Conservation (phyloP, 2,797 vertebrate genomes). For the Pteropus rufus region DNA sequence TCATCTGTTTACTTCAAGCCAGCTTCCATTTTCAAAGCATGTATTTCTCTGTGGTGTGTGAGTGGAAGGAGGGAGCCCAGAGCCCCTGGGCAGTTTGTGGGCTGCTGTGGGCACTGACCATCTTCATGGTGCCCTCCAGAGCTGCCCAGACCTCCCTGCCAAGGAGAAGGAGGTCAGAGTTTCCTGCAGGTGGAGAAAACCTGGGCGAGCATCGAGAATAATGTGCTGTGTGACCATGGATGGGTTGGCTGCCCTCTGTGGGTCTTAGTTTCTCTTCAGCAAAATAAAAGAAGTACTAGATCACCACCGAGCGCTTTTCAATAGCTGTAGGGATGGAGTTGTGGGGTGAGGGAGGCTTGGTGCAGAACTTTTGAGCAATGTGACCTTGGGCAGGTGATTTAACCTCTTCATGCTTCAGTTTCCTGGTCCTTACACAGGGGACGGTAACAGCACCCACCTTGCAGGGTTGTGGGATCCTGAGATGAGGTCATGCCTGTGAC, state of each 20-base stretch:
- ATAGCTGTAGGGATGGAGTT: not conserved
- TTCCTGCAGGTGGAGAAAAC: not conserved
- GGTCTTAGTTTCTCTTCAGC: not conserved
- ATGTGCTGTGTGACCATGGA: not conserved
- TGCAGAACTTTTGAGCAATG: not conserved
- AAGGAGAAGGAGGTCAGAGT: not conserved
- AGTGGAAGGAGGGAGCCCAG: constrained; percentile 31
- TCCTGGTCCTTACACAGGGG: not conserved
- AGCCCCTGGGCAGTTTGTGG: constrained; percentile 32
- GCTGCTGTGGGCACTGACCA: constrained; percentile 43
- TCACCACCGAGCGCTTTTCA: not conserved
- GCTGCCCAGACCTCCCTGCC: not conserved
- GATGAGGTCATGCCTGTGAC: accelerated
- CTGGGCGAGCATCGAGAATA: not conserved
- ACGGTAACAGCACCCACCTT: accelerated
- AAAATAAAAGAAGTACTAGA: not conserved
- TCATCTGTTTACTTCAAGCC: constrained; percentile 77
- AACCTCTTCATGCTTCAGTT: not conserved
- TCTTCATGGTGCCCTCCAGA: not conserved
- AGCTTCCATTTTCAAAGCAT: constrained; percentile 75
- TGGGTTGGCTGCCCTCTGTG: not conserved
- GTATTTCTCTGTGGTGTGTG: constrained; percentile 59
- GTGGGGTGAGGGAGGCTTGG: not conserved
- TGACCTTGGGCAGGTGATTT: not conserved
- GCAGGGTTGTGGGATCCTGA: not conserved